phyloP scores from a whole-genome alignment of 1,140 invertebrate genomes.

The Uloborus diversus region DNA sequence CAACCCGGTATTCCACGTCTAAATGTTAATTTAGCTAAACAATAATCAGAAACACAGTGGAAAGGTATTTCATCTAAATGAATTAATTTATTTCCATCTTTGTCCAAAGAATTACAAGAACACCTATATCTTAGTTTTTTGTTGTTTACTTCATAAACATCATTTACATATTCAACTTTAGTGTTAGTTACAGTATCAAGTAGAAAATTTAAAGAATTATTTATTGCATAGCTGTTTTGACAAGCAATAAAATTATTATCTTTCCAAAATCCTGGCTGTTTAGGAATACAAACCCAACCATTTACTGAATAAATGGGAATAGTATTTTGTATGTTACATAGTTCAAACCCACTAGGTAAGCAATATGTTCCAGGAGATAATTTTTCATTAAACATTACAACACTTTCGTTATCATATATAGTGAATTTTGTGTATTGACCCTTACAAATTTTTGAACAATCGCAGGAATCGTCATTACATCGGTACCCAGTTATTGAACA shows the following conservation, averaged over 20 bases:
- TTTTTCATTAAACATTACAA: too few species aligned
- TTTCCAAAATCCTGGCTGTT: background rate
- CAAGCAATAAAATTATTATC: slow-evolving; percentile 19
- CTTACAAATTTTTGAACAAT: too few species aligned
- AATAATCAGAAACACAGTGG: slow-evolving; percentile 18
- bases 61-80: slow-evolving; percentile 12
- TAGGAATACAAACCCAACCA: slow-evolving; percentile 8
- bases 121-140: slow-evolving; percentile 20
- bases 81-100: slow-evolving; percentile 4
- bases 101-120: slow-evolving; percentile 5
- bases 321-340: slow-evolving; percentile 10
- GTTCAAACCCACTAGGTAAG: background rate
- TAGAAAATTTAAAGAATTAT: slow-evolving; percentile 17
- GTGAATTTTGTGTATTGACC: too few species aligned
- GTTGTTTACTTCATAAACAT: slow-evolving; percentile 14
- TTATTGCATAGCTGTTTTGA: slow-evolving; percentile 4
- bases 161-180: background rate
- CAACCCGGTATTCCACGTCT: background rate
- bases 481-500: too few species aligned
- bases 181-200: background rate
- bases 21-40: background rate
- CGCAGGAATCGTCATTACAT: too few species aligned
- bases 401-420: too few species aligned
- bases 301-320: slow-evolving; percentile 13
- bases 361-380: slow-evolving; percentile 6